Percentiles rank a stretch among this genome's conserved stretches.
phyloP scores from a whole-genome alignment of 2,888 invertebrate genomes.

The Argyresthia albistria region DNA sequence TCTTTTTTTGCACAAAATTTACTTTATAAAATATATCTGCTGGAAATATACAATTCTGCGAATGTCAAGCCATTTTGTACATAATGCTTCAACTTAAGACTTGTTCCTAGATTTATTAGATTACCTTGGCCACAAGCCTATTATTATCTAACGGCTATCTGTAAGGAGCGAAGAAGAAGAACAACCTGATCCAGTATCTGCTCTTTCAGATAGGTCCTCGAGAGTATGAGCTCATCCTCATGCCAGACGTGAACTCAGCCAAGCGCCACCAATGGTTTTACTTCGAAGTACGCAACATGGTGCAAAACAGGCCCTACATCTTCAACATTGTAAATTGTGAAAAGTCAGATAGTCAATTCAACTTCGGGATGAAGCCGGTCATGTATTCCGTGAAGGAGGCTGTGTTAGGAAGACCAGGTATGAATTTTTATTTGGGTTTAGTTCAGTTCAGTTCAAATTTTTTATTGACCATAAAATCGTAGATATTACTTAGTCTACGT shows the following conservation, averaged over 20 bases:
- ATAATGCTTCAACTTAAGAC: too few relatives aligned
- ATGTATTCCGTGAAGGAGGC: slow-evolving; percentile 87
- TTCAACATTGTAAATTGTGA: slow-evolving; percentile 93
- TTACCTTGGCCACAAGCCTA: too few relatives aligned
- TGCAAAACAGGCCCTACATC: slow-evolving; percentile 76
- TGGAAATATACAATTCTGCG: too few relatives aligned
- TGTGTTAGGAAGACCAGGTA: slow-evolving; percentile 64
- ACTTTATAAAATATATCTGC: too few relatives aligned
- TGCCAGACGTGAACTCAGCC: slow-evolving; percentile 86
- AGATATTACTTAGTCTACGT: too few relatives aligned
- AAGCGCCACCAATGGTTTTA: slow-evolving; percentile 92
- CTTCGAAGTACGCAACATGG: slow-evolving; percentile 88
- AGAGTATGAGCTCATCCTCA: slow-evolving; percentile 87
- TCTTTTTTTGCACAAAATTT: too few relatives aligned
- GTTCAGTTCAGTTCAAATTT: too few relatives aligned
- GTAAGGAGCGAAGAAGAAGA: too few relatives aligned
- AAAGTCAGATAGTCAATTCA: slow-evolving; percentile 89
- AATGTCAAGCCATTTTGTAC: too few relatives aligned
- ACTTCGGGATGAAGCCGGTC: slow-evolving; percentile 91
- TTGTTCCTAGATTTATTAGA: too few relatives aligned
- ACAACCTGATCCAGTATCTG: background rate
- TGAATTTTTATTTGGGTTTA: background rate
- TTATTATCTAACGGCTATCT: too few relatives aligned
- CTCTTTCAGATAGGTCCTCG: slow-evolving; percentile 76
- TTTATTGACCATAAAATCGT: too few relatives aligned